Evolutionary conservation across 1,140 invertebrate genomes (phyloP).

Genomic region (Polyergus mexicanus): DNA sequence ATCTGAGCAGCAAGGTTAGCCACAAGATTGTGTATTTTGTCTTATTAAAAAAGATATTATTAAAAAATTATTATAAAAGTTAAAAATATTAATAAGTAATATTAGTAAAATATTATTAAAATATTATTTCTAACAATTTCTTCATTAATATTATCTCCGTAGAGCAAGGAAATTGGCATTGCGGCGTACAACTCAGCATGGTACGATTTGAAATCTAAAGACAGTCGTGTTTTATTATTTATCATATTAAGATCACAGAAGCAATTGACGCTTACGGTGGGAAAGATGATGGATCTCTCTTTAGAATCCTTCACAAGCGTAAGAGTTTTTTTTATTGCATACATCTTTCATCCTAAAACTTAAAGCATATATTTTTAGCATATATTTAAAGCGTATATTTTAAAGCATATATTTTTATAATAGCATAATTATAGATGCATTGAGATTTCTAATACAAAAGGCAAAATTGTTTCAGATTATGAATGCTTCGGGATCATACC

Average conservation of each 20-base stretch:
- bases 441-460: neutral
- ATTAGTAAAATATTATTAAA: too few species aligned
- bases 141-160: neutral
- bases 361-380: neutral
- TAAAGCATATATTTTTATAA: neutral
- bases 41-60: too few species aligned
- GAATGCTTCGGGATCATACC: conserved; percentile 67
- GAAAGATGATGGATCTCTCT: conserved; percentile 63
- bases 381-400: too few species aligned
- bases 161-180: conserved; percentile 53
- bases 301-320: conserved; percentile 64
- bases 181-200: conserved; percentile 50
- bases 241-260: conserved; percentile 62
- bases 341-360: neutral
- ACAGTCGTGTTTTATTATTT: conserved; percentile 55
- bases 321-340: conserved; percentile 49
- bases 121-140: neutral
- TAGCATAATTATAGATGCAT: neutral
- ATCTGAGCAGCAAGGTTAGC: conserved; percentile 56
- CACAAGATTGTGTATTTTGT: neutral
- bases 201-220: conserved; percentile 56
- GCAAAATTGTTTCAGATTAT: conserved; percentile 59
- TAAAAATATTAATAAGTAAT: too few species aligned
- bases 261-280: conserved; percentile 54
- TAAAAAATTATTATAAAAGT: too few species aligned